These are phyloP conservation scores for Chlorospingus flavigularis DNA, from an alignment of 2,797 vertebrate genomes.

Conservation along the genomic window DNA sequence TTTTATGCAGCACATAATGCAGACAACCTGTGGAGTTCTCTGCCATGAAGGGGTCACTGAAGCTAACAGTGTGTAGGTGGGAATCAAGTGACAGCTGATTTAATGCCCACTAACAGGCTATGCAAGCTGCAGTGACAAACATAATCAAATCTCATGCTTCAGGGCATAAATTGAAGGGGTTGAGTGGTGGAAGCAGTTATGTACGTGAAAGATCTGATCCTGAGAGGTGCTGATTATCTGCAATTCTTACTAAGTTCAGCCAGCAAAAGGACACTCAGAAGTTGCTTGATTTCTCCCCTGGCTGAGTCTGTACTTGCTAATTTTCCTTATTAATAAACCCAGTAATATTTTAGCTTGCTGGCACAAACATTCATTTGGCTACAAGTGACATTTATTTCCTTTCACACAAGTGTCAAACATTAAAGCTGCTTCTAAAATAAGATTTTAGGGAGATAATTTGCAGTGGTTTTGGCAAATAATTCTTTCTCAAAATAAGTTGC, in stretches of 20 bases:
- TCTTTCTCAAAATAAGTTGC: neutral
- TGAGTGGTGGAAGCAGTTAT: conserved; percentile 2
- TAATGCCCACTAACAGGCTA: conserved; percentile 29
- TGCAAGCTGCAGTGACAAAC: conserved; percentile 26
- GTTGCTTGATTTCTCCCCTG: neutral
- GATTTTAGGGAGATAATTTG: conserved; percentile 47
- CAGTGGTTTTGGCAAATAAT: neutral
- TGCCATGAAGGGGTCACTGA: neutral
- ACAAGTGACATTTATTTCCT: conserved; percentile 41
- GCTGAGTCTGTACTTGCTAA: neutral
- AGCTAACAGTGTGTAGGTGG: neutral
- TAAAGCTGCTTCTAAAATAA: conserved; percentile 47
- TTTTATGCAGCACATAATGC: conserved; percentile 22
- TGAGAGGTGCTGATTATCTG: conserved; percentile 29
- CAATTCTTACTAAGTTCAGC: neutral
- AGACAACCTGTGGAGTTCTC: conserved; percentile 14
- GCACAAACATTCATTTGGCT: conserved; percentile 50
- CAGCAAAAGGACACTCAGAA: neutral
- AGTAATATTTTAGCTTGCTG: conserved; percentile 37
- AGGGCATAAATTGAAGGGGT: conserved; percentile 46
- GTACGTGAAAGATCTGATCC: conserved; percentile 5
- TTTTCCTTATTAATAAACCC: conserved; percentile 39
- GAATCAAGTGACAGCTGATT: conserved; percentile 26
- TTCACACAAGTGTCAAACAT: conserved; percentile 22
- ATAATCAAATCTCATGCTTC: conserved; percentile 61